Conservation (phyloP, 2,888 invertebrate species). For the Ichneumon xanthorius region DNA sequence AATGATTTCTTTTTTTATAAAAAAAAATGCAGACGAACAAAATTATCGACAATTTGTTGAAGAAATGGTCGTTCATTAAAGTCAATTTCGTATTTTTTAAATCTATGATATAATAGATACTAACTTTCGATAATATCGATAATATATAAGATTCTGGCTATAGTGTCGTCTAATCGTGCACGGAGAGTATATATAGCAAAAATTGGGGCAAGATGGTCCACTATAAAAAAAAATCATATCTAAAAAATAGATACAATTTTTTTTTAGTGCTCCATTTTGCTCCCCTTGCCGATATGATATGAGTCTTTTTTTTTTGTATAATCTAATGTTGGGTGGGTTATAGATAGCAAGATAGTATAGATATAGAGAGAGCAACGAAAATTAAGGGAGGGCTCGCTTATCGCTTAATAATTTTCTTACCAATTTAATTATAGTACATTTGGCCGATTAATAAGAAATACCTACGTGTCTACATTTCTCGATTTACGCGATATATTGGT, state of each 20-base stretch:
- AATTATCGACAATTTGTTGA: neutral
- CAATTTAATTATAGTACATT: constrained; percentile 24
- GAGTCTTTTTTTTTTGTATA: neutral
- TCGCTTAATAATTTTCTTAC: neutral
- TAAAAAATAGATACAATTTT: neutral
- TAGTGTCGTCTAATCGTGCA: constrained; percentile 63
- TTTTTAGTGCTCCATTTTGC: neutral
- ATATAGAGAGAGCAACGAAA: constrained; percentile 42
- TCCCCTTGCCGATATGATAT: neutral
- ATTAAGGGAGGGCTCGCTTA: constrained; percentile 24
- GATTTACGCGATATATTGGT: neutral
- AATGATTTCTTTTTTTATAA: constrained; percentile 12
- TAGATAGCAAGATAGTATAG: constrained; percentile 12
- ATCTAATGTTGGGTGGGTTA: constrained; percentile 5
- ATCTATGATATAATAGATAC: constrained; percentile 40
- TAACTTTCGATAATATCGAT: constrained; percentile 39
- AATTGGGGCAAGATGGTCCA: neutral
- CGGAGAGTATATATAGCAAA: constrained; percentile 37
- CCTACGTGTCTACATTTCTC: constrained; percentile 32
- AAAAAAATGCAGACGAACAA: constrained; percentile 12
- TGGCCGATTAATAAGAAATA: constrained; percentile 19
- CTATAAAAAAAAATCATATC: neutral
- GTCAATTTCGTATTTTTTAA: constrained; percentile 9
- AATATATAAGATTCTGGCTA: constrained; percentile 46
- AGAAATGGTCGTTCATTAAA: constrained; percentile 12